These are phyloP conservation scores for Bergia puertoricense DNA, from an alignment of 92 coral and sea anemone genomes.

Conservation along the genomic window DNA sequence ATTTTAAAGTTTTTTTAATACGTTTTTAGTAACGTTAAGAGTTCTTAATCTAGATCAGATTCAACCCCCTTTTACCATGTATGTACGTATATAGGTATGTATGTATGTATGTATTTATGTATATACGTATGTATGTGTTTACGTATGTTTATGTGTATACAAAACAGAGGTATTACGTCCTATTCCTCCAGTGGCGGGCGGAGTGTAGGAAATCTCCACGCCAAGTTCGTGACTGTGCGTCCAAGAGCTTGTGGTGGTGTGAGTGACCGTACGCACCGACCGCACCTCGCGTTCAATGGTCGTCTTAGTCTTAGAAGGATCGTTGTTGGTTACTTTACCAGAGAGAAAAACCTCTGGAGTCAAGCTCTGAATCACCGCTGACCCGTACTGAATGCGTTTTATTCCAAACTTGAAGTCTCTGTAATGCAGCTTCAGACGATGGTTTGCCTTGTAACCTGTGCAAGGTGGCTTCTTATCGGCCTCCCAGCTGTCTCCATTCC, in stretches of 20 bases:
- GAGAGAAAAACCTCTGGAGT: constrained; percentile 25
- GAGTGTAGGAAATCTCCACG: constrained; percentile 22
- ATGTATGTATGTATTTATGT: neutral
- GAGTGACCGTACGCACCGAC: constrained; percentile 38
- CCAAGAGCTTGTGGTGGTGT: constrained; percentile 46
- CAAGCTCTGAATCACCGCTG: constrained; percentile 36
- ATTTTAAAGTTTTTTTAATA: no score
- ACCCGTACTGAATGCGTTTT: constrained; percentile 34
- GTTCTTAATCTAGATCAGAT: no score
- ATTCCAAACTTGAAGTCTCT: constrained; percentile 32
- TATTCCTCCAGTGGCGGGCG: constrained; percentile 41
- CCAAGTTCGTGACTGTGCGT: constrained; percentile 39
- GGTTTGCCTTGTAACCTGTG: constrained; percentile 50
- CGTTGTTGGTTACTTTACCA: constrained; percentile 32
- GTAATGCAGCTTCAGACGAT: constrained; percentile 49
- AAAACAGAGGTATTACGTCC: constrained; percentile 5
- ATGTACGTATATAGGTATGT: neutral
- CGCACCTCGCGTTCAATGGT: constrained; percentile 37
- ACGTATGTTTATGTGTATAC: no score
- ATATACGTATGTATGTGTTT: no score
- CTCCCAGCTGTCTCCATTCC: constrained; percentile 55
- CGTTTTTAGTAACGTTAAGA: no score
- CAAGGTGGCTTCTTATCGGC: constrained; percentile 46
- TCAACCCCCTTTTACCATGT: neutral
- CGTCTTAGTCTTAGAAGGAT: neutral